These are phyloP conservation scores for Tipula helvola DNA, from an alignment of 2,888 invertebrate species.

Conservation along the genomic window DNA sequence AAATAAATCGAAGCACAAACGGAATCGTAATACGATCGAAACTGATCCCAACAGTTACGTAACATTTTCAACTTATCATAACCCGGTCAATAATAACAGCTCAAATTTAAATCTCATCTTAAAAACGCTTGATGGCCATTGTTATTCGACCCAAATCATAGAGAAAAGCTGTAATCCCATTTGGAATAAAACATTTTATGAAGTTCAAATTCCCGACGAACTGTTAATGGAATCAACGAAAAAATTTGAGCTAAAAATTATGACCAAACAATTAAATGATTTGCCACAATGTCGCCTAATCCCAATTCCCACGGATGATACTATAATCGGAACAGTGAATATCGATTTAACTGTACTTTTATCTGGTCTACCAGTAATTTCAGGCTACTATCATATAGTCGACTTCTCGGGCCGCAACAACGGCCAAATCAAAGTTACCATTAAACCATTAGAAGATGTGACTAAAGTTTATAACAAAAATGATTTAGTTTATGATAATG, in stretches of 20 bases:
- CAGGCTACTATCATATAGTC: constrained; percentile 52
- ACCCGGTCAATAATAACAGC: constrained; percentile 28
- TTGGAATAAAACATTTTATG: constrained; percentile 41
- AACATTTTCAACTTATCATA: constrained; percentile 39
- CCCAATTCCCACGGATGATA: constrained; percentile 43
- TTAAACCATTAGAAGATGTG: constrained; percentile 40
- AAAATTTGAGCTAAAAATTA: constrained; percentile 46
- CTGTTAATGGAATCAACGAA: constrained; percentile 38
- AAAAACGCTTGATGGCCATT: constrained; percentile 33
- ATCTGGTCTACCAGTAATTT: constrained; percentile 39
- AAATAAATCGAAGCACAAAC: constrained; percentile 20
- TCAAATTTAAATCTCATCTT: constrained; percentile 14
- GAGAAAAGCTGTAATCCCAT: constrained; percentile 40
- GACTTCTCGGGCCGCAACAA: constrained; percentile 40
- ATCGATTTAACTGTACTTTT: constrained; percentile 43
- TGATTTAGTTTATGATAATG: background rate
- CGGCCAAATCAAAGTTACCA: constrained; percentile 47
- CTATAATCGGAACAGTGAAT: constrained; percentile 46
- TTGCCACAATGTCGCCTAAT: constrained; percentile 24
- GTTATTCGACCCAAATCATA: constrained; percentile 39
- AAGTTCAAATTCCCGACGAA: constrained; percentile 37
- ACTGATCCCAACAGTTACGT: constrained; percentile 47
- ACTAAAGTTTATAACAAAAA: background rate
- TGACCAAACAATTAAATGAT: constrained; percentile 41
- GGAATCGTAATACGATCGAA: constrained; percentile 28